Evolutionary conservation across 2,888 invertebrate genomes (phyloP).

Genomic region (Belgica antarctica): DNA sequence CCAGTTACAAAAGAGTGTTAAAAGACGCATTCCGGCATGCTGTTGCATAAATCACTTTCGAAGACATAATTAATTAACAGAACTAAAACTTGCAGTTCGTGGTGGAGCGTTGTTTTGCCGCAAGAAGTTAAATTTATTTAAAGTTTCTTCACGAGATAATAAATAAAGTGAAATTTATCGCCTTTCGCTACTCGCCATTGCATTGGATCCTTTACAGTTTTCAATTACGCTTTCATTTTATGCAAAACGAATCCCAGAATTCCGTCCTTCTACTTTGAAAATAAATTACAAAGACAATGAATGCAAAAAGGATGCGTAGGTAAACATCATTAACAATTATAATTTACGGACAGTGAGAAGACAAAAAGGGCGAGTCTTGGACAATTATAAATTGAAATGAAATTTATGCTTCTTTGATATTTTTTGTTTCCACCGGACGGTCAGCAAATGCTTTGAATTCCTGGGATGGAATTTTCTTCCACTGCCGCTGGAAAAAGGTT

Average conservation of each 20-base stretch:
- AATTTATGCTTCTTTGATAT: constrained; percentile 21
- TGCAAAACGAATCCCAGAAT: neutral
- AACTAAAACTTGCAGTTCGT: neutral
- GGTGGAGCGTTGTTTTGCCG: neutral
- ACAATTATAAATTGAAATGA: constrained; percentile 21
- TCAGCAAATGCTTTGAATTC: constrained; percentile 2
- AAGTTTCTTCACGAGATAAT: neutral
- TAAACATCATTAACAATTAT: constrained; percentile 42
- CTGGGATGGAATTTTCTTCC: neutral
- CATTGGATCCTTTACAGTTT: constrained; percentile 13
- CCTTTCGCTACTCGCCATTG: no score
- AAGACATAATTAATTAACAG: neutral
- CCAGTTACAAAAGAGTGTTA: neutral
- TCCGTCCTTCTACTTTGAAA: no score
- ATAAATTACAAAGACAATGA: constrained; percentile 37
- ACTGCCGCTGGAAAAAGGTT: constrained; percentile 3
- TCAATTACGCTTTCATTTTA: constrained; percentile 39
- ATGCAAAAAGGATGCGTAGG: neutral
- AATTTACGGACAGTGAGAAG: constrained; percentile 22
- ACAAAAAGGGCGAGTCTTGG: neutral
- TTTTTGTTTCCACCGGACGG: neutral
- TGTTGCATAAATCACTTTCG: constrained; percentile 22
- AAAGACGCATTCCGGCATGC: neutral
- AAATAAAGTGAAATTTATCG: constrained; percentile 42
- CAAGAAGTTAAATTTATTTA: neutral